Conservation (phyloP, 2,113 vertebrate genomes). For the Riparia riparia region DNA sequence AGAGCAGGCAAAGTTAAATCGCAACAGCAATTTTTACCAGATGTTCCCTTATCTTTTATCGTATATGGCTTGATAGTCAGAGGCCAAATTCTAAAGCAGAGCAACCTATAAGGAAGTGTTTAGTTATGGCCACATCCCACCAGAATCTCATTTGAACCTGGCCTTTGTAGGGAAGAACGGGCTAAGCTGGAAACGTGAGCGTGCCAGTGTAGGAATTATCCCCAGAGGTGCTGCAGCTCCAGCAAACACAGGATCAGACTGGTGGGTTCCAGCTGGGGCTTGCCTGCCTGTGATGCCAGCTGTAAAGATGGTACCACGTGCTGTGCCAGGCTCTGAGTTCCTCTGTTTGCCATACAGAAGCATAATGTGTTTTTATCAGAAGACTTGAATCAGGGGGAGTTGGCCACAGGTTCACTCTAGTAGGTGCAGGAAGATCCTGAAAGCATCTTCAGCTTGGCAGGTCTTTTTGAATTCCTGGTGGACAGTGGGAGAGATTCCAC, state of each 20-base stretch:
- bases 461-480: background rate
- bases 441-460: background rate
- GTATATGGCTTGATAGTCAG: background rate
- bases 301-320: rapidly evolving
- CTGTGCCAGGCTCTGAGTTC: background rate
- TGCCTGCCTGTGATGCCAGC: background rate
- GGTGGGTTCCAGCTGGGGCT: background rate
- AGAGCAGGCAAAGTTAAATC: background rate
- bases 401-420: background rate
- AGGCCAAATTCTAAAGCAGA: background rate
- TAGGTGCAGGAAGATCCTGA: background rate
- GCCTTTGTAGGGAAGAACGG: background rate
- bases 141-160: background rate
- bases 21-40: background rate
- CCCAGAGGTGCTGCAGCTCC: background rate
- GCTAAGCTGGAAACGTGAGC: rapidly evolving
- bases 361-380: rapidly evolving
- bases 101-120: background rate
- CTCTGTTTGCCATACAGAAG: background rate
- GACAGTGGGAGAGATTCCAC: background rate
- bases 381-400: rapidly evolving
- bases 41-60: background rate
- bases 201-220: rapidly evolving
- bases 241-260: background rate
- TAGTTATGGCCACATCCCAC: background rate